Percentiles rank a stretch among this genome's conserved stretches.
These are phyloP conservation scores for Oryzias sinensis DNA, from an alignment of 2,797 vertebrate species.

Conservation along the genomic window DNA sequence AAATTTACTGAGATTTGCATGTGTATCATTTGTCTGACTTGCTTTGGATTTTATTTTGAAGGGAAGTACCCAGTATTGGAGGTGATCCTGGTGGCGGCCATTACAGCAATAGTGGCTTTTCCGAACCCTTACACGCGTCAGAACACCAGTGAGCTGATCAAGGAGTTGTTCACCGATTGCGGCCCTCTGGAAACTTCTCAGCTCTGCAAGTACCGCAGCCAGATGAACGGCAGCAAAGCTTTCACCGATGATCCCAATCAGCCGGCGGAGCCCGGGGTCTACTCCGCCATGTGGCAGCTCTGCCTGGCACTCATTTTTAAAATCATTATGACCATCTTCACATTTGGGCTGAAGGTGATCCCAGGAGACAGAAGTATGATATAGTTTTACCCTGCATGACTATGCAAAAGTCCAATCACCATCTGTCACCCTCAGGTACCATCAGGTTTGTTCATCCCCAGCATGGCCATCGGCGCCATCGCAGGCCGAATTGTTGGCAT, in stretches of 20 bases:
- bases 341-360: constrained; percentile 96
- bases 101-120: constrained; percentile 95
- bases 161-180: constrained; percentile 97
- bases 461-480: constrained; percentile 98
- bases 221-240: constrained; percentile 92
- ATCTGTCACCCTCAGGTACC: constrained; percentile 81
- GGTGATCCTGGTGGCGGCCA: constrained; percentile 93
- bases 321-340: constrained; percentile 99
- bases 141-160: constrained; percentile 98
- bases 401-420: background rate
- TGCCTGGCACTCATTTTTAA: constrained; percentile 97
- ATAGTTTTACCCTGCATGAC: rapidly evolving
- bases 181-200: constrained; percentile 94
- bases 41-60: constrained; percentile 11
- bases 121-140: constrained; percentile 96
- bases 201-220: constrained; percentile 95
- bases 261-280: constrained; percentile 89
- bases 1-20: too few relatives aligned
- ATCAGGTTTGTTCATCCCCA: constrained; percentile 95
- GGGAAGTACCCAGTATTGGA: constrained; percentile 95
- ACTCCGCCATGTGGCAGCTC: constrained; percentile 97
- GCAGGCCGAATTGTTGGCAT: constrained; percentile 98
- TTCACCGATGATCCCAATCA: constrained; percentile 88
- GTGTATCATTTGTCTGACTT: background rate
- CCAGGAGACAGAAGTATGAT: background rate